Percentiles rank a stretch among this genome's conserved stretches.
These are phyloP conservation scores for Tetropium fuscum DNA, from an alignment of 2,888 invertebrate species.

Conservation along the genomic window DNA sequence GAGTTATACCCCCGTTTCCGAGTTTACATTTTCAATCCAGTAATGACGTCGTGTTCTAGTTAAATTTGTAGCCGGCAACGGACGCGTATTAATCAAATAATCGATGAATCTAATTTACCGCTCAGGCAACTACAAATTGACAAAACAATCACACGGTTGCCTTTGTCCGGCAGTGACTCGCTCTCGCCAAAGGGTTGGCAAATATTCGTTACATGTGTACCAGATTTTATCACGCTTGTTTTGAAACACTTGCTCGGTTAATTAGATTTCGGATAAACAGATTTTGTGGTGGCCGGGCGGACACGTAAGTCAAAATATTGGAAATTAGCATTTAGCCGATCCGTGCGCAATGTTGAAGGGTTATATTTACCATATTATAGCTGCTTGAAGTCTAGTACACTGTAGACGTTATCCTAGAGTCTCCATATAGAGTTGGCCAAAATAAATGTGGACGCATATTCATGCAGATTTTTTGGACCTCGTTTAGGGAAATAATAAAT, in stretches of 20 bases:
- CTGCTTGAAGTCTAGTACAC: too few species aligned
- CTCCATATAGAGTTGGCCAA: too few species aligned
- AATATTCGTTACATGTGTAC: constrained; percentile 59
- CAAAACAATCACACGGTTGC: constrained; percentile 62
- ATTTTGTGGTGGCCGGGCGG: neutral
- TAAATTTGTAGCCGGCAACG: constrained; percentile 50
- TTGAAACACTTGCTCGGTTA: constrained; percentile 43
- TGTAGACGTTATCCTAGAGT: too few species aligned
- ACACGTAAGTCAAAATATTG: neutral
- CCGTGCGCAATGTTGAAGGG: too few species aligned
- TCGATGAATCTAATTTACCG: constrained; percentile 64
- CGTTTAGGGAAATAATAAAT: too few species aligned
- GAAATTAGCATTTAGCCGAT: too few species aligned
- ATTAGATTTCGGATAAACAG: constrained; percentile 36
- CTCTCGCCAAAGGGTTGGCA: constrained; percentile 58
- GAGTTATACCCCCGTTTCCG: constrained; percentile 12
- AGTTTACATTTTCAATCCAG: constrained; percentile 43
- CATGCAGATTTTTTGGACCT: too few species aligned
- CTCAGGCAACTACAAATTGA: constrained; percentile 62
- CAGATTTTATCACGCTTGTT: constrained; percentile 55
- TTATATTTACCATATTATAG: too few species aligned
- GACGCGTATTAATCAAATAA: constrained; percentile 60
- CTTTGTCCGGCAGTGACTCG: constrained; percentile 52
- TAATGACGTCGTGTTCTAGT: constrained; percentile 46
- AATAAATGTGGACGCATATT: too few species aligned